A percentile compares a stretch with the other conserved stretches of the same genome.
Evolutionary conservation across 2,797 vertebrate genomes (phyloP).

Genomic region (Chelidonichthys spinosus): DNA sequence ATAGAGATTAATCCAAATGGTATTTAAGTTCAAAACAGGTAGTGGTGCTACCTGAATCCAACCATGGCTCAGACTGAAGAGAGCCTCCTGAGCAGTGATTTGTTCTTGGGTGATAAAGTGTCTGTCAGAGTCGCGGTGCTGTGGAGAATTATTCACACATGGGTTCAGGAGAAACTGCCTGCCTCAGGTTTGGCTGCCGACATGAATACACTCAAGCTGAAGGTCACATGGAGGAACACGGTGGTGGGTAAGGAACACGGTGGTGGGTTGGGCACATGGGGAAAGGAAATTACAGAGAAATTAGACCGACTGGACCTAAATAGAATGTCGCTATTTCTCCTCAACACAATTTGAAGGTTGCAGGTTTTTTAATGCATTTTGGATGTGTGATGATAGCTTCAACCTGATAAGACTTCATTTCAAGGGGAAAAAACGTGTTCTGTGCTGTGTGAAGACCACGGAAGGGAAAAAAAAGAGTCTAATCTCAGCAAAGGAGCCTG

Average conservation of each 20-base stretch:
- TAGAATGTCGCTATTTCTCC: conserved; percentile 11
- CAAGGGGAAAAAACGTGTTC: rapidly evolving
- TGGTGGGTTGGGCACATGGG: conserved; percentile 19
- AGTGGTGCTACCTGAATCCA: neutral
- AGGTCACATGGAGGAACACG: conserved; percentile 48
- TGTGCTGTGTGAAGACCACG: neutral
- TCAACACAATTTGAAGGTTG: neutral
- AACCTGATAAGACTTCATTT: neutral
- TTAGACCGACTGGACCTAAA: conserved; percentile 29
- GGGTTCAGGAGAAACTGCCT: conserved; percentile 42
- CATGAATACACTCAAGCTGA: conserved; percentile 51
- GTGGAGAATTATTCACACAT: conserved; percentile 48
- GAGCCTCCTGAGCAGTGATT: conserved; percentile 20
- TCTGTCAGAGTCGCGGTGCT: conserved; percentile 39
- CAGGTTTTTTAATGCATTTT: neutral
- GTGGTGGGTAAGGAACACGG: conserved; percentile 21
- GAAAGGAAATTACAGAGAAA: conserved; percentile 49
- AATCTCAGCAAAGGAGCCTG: neutral
- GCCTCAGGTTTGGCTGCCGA: conserved; percentile 49
- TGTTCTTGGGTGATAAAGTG: conserved; percentile 47
- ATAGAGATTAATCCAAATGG: conserved; percentile 14
- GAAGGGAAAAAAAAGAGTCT: neutral
- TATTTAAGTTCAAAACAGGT: conserved; percentile 1
- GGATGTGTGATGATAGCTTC: conserved; percentile 7
- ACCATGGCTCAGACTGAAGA: conserved; percentile 6